Conservation (phyloP, 2,797 vertebrate species). For the Chromis chromis region DNA sequence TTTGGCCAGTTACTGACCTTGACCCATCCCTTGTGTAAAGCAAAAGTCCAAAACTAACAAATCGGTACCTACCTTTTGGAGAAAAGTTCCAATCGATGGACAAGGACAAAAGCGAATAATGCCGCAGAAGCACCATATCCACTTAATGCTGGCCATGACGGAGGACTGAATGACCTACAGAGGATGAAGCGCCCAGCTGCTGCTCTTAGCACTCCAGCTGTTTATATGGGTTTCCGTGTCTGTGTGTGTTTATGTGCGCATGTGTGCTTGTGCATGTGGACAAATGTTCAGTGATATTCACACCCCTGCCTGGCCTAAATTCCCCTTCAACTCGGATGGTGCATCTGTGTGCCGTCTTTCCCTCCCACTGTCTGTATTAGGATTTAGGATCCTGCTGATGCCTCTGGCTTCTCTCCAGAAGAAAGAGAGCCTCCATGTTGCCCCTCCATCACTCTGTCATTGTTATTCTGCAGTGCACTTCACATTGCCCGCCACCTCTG, state of each 20-base stretch:
- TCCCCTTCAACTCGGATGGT: conserved; percentile 46
- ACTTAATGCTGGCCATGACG: conserved; percentile 62
- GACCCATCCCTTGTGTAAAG: conserved; percentile 23
- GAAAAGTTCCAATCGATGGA: conserved; percentile 56
- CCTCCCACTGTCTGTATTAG: conserved; percentile 38
- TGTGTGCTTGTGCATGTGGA: conserved; percentile 37
- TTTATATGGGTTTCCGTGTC: conserved; percentile 45
- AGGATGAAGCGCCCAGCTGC: conserved; percentile 61
- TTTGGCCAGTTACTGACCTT: conserved; percentile 40
- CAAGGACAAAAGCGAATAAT: conserved; percentile 69
- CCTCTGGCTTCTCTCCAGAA: conserved; percentile 51
- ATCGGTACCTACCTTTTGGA: conserved; percentile 58
- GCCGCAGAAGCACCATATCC: conserved; percentile 65
- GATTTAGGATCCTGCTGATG: conserved; percentile 46
- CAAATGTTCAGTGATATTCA: conserved; percentile 65
- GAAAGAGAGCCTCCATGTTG: conserved; percentile 41
- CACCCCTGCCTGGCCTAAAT: conserved; percentile 66
- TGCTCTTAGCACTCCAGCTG: conserved; percentile 62
- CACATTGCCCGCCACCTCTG: conserved; percentile 48
- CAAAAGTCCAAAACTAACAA: conserved; percentile 7
- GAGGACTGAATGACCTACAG: conserved; percentile 58
- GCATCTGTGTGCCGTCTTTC: conserved; percentile 47
- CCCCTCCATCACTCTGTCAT: conserved; percentile 47
- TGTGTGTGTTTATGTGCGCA: conserved; percentile 23
- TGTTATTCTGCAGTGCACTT: conserved; percentile 65